phyloP scores from a whole-genome alignment of 1,140 invertebrate genomes.

The Trachymyrmex cornetzi region DNA sequence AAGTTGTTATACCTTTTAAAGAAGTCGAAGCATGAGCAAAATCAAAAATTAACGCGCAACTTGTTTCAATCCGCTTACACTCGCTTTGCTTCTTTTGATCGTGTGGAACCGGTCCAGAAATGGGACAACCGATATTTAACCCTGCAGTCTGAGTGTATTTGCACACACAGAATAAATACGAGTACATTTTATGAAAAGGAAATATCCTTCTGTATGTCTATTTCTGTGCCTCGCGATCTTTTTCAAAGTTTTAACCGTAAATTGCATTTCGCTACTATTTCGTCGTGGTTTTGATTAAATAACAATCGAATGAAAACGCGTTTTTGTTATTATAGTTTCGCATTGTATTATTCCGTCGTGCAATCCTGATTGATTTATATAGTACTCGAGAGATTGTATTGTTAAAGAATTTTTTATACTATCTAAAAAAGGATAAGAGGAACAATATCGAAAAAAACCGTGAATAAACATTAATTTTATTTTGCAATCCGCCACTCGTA shows the following conservation, averaged over 20 bases:
- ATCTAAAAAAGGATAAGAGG: neutral
- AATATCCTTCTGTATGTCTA: conserved; percentile 7
- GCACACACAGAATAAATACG: conserved; percentile 20
- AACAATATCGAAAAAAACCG: neutral
- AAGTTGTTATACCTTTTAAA: neutral
- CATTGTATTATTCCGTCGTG: neutral
- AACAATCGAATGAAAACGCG: neutral
- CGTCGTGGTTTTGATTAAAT: neutral
- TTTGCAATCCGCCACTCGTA: neutral
- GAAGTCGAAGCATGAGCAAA: conserved; percentile 14
- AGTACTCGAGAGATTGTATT: neutral
- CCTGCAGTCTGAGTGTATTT: conserved; percentile 36
- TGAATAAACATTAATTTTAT: conserved; percentile 12
- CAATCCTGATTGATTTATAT: neutral
- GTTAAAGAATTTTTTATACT: neutral
- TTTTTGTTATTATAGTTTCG: neutral
- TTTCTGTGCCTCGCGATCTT: neutral
- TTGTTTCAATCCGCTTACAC: conserved; percentile 44
- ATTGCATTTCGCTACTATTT: conserved; percentile 42
- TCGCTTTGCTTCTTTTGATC: conserved; percentile 60
- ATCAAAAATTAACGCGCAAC: conserved; percentile 60
- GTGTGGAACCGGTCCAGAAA: conserved; percentile 70
- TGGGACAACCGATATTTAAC: conserved; percentile 66
- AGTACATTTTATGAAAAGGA: neutral
- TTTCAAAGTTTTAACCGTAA: neutral